phyloP scores from a whole-genome alignment of 2,113 vertebrate genomes.

The Embiotoca jacksoni region DNA sequence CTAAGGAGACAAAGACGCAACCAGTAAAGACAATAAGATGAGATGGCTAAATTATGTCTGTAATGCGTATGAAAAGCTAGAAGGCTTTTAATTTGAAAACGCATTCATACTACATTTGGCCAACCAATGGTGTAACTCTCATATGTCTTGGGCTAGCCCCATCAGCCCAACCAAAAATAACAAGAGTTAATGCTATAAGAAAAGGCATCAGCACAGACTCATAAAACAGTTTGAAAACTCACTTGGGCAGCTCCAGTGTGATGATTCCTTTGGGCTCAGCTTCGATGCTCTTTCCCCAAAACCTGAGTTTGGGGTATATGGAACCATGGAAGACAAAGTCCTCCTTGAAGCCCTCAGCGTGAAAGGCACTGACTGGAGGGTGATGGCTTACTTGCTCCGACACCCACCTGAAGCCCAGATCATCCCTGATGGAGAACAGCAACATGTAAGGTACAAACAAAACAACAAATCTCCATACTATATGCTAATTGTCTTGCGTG shows the following conservation, averaged over 20 bases:
- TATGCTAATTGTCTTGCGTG: neutral
- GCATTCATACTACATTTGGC: too few relatives aligned
- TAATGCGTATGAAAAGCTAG: too few relatives aligned
- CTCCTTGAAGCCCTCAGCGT: slow-evolving; percentile 93
- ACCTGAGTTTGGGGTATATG: slow-evolving; percentile 98
- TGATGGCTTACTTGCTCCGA: slow-evolving; percentile 99
- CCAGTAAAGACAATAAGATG: neutral
- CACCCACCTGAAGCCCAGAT: slow-evolving; percentile 95
- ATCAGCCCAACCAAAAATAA: too few relatives aligned
- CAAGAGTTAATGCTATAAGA: neutral
- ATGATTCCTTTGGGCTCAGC: slow-evolving; percentile 96
- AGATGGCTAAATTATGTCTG: too few relatives aligned
- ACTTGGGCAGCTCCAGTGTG: slow-evolving; percentile 97
- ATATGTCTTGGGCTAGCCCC: too few relatives aligned
- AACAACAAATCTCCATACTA: neutral
- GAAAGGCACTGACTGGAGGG: slow-evolving; percentile 97
- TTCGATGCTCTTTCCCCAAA: slow-evolving; percentile 99
- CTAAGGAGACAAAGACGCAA: slow-evolving; percentile 75
- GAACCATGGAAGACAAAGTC: slow-evolving; percentile 98
- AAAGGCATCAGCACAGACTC: neutral
- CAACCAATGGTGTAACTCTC: too few relatives aligned
- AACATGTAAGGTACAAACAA: slow-evolving; percentile 1
- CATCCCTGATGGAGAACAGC: slow-evolving; percentile 86
- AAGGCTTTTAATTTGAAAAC: too few relatives aligned
- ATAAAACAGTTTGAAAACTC: slow-evolving; percentile 69